phyloP scores from a whole-genome alignment of 2,113 vertebrate species.

The Haplochromis burtoni region DNA sequence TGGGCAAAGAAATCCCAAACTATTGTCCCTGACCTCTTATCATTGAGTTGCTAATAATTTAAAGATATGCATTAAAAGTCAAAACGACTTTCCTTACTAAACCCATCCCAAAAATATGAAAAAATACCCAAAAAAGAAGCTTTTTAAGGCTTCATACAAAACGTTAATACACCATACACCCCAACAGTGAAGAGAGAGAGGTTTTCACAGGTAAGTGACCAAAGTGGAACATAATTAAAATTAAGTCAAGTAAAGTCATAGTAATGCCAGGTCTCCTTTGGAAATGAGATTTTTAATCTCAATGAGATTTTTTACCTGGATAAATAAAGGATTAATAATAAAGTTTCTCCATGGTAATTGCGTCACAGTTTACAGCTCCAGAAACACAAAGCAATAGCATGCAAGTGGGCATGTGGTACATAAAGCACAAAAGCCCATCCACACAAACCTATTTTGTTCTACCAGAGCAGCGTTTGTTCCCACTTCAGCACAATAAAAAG shows the following conservation, averaged over 20 bases:
- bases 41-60: background rate
- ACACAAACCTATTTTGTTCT: background rate
- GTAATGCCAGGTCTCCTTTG: background rate
- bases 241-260: background rate
- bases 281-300: too few species aligned
- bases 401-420: background rate
- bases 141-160: background rate
- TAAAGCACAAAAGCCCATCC: background rate
- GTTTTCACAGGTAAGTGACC: background rate
- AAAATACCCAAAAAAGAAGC: background rate
- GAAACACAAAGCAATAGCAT: background rate
- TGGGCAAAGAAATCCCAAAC: background rate
- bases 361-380: constrained; percentile 1
- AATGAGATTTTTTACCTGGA: too few species aligned
- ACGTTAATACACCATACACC: background rate
- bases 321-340: too few species aligned
- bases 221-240: background rate
- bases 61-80: background rate
- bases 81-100: background rate
- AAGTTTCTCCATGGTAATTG: background rate
- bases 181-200: background rate
- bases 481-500: background rate
- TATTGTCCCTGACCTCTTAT: background rate
- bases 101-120: background rate
- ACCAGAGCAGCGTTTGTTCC: background rate